Evolutionary conservation across 2,888 invertebrate species (phyloP), one percentile per base, ranked within the genome.

Genomic region (Formica aserva): DNA sequence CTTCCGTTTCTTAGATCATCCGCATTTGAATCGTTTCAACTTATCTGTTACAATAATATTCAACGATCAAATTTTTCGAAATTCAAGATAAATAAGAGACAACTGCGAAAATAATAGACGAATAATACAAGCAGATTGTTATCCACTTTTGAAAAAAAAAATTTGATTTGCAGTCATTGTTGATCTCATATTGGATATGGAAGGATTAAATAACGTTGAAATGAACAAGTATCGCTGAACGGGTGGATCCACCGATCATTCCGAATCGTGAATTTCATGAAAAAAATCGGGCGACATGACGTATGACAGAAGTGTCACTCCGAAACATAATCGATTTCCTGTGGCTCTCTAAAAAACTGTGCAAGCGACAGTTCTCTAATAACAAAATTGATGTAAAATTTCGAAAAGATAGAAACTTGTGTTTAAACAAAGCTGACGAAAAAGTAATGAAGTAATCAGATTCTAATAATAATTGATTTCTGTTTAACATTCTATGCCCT

Each of bases 261-360:
- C 41, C 69, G 78, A 78, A 71, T 71, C 45, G 71, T 45, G 45
- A 48, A 71, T 71, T 41, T 71, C 22, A 45, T 45, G 60, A 69
- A 78, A 72, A 78, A 78, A 60, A 78, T 78, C 60, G 78, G 35
- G 35, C 60, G 71, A 78, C 45, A 71, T 71, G 60, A 78, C 78
- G 71, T 78, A 69, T 71, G 78, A 78, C 78, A 78, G 35, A 32
- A 78, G 71, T 78, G 71, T 78, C 78, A 78, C 32, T 71, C 35
- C 18, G 45, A 78, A 78, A 60, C 78, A 78, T 78, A 71, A 78
- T 78, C 71, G 78, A 78, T 78, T 71, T 71, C 35, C 32, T n/a
- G 57, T 15, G 45, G 32, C 32, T 35, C 78, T 78, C 22, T 45
- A 78, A 78, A 78, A 71, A 78, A 35, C 45, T 60, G 71, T 78